These are phyloP conservation scores for Pseudopodoces humilis DNA, from an alignment of 2,113 vertebrate species.

Conservation along the genomic window DNA sequence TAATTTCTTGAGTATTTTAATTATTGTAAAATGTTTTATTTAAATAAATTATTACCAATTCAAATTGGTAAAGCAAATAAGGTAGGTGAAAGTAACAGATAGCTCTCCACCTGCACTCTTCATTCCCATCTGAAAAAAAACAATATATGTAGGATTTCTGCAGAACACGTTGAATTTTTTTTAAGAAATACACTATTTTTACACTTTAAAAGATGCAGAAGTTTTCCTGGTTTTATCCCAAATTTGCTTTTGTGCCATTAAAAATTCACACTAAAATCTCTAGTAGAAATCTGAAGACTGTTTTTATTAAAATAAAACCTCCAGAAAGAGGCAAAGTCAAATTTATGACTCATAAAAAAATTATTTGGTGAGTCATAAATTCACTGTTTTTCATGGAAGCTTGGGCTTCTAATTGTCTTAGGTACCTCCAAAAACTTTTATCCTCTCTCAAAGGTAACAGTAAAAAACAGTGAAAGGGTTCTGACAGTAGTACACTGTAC, in stretches of 20 bases:
- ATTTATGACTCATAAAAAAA: neutral
- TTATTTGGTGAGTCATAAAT: neutral
- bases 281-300: neutral
- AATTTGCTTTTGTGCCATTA: neutral
- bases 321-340: neutral
- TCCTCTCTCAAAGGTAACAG: neutral
- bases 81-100: neutral
- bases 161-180: neutral
- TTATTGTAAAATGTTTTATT: slow-evolving; percentile 19
- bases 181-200: neutral
- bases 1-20: slow-evolving; percentile 32
- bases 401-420: neutral
- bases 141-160: neutral
- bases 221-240: neutral
- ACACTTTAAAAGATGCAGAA: neutral
- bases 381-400: neutral
- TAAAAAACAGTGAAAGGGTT: neutral
- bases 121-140: neutral
- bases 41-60: slow-evolving; percentile 30
- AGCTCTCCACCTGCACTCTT: neutral
- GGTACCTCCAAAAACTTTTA: neutral
- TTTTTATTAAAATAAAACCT: neutral
- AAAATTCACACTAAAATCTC: neutral
- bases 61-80: neutral
- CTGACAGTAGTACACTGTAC: neutral